phyloP scores from a whole-genome alignment of 2,113 vertebrate genomes.

The Malurus melanocephalus region DNA sequence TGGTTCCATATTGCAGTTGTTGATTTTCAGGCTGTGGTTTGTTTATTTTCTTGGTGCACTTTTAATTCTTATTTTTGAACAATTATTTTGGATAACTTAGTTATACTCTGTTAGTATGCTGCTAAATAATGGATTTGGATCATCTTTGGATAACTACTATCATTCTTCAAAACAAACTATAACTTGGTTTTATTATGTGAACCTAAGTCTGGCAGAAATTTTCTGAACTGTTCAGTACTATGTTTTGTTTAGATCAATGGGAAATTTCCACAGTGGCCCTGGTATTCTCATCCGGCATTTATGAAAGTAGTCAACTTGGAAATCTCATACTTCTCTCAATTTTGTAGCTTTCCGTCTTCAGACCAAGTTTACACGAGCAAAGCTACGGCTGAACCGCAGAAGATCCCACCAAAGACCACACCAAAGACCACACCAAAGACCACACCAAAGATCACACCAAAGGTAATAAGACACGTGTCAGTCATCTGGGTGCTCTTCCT shows the following conservation, averaged over 20 bases:
- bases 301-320: not conserved
- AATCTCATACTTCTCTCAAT: constrained; percentile 25
- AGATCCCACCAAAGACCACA: constrained; percentile 12
- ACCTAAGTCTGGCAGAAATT: not conserved
- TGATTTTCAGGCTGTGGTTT: not conserved
- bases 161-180: not conserved
- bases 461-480: constrained; percentile 58
- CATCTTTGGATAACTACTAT: not conserved
- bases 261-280: not conserved
- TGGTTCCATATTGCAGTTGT: not conserved
- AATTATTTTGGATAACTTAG: not conserved
- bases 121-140: not conserved
- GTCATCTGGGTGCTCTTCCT: not conserved
- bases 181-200: not conserved
- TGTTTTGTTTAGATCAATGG: not conserved
- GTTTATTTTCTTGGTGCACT: not conserved
- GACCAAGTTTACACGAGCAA: not conserved
- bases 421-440: constrained; percentile 47
- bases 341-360: constrained; percentile 60
- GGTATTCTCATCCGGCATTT: not conserved
- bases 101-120: not conserved
- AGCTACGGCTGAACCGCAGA: not conserved
- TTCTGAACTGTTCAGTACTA: not conserved
- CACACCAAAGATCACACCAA: constrained; percentile 7
- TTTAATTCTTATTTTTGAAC: not conserved